Evolutionary conservation across 2,888 invertebrate genomes (phyloP), one percentile per base, ranked within the genome.

Genomic region (Tigriopus californicus): DNA sequence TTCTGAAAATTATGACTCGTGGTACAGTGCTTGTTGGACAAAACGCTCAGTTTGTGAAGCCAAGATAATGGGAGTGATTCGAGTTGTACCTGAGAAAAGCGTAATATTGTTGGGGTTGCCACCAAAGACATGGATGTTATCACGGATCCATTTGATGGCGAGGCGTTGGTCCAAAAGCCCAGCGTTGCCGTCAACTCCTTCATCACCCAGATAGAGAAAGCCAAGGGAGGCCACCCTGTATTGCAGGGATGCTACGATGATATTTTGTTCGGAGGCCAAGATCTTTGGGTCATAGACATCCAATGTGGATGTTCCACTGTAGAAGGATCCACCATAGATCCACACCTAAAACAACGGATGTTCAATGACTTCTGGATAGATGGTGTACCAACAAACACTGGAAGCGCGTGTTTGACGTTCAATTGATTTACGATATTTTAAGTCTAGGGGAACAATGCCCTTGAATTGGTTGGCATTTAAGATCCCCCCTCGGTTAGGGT

Each of bases 151-250:
- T 68, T 86, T 82, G 60, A 81, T 76, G 20, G 90, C 92, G 84
- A 91, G 83, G 67, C 87, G 76, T 72, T 95, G 94, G 72, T 95
- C 94, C 73, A 89, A 90, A 68, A 95, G 75, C n/a, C 94, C 95
- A 58, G 89, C 84, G 70, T 94, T 94, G 1, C 92, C 92, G 2
- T 74, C 74, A 41, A 86, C 87, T 67, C 88, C 87, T 8, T 83
- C 74, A 20, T 83, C 83, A 66, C 84, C 86, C 68, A 88, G 83
- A 72, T 83, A 88, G n/a, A 88, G 76, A 71, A 88, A 88, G 25
- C 95, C 94, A 60, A 95, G 77, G 3, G 88, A 85, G 11, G 90
- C 90, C 1, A 94, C 83, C 63, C 94, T 79, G 71, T 95, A 95
- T 72, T 92, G 91, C 83, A 94, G 89, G 41, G 91, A 85, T 24